Evolutionary conservation across 2,113 vertebrate genomes (phyloP).

Genomic region (Silurus glanis): DNA sequence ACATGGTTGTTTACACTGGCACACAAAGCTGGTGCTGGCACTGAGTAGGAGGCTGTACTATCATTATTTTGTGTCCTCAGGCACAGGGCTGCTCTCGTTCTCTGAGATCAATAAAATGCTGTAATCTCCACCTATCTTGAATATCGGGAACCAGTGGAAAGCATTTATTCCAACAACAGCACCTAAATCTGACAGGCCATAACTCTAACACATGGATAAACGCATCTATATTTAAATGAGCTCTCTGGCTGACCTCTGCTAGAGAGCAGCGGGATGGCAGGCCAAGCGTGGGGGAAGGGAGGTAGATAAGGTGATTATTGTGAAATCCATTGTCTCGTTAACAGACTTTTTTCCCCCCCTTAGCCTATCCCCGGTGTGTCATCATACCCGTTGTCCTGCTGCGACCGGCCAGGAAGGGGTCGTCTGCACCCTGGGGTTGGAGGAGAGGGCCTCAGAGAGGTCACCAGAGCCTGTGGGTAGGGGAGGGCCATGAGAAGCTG

Average conservation of each 20-base stretch:
- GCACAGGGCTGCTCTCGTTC: slow-evolving; percentile 33
- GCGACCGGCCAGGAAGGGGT: slow-evolving; percentile 45
- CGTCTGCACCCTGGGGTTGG: slow-evolving; percentile 57
- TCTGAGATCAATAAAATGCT: slow-evolving; percentile 50
- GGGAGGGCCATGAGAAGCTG: slow-evolving; percentile 32
- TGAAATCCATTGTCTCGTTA: slow-evolving; percentile 60
- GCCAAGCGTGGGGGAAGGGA: slow-evolving; percentile 25
- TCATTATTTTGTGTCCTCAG: slow-evolving; percentile 41
- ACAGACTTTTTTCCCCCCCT: slow-evolving; percentile 54
- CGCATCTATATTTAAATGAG: slow-evolving; percentile 63
- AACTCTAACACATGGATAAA: slow-evolving; percentile 55
- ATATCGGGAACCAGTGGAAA: slow-evolving; percentile 41
- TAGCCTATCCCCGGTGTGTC: slow-evolving; percentile 52
- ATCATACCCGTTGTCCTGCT: slow-evolving; percentile 47
- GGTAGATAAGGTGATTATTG: slow-evolving; percentile 58
- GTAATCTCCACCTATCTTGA: slow-evolving; percentile 33
- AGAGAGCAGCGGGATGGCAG: slow-evolving; percentile 42
- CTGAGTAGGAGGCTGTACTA: background rate
- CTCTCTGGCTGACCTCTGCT: slow-evolving; percentile 57
- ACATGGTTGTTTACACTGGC: background rate
- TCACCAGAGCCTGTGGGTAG: slow-evolving; percentile 55
- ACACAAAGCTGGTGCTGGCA: background rate
- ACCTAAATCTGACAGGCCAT: slow-evolving; percentile 48
- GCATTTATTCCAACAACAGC: slow-evolving; percentile 43
- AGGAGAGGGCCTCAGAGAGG: slow-evolving; percentile 56